Base-by-base conservation (phyloP, 2,797 vertebrate species). In the Anguilla anguilla region DNA sequence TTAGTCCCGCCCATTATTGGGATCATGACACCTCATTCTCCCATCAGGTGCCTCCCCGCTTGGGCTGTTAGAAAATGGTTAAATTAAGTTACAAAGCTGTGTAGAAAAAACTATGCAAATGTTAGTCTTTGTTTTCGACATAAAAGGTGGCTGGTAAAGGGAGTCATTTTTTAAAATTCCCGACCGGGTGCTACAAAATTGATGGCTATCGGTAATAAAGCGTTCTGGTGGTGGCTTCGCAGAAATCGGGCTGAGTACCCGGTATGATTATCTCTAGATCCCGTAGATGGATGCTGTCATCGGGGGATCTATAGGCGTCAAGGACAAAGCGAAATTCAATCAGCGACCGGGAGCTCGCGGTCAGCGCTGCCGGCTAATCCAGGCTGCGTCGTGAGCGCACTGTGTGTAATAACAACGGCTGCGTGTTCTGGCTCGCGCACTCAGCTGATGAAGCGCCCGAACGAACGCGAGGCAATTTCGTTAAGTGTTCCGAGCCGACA, bases 301-400 rank as follows among this genome's bases (percentile, higher is more conserved):
- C 79, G 17, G 39, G 39, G 39, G 59, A 74, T 85, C 86, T 87
- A 88, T 88, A 92, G 31, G 87, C 84, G 74, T 92, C 90, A 92
- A 92, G 92, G 92, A 90, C 89, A 72, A 90, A 87, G 49, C 59
- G 67, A 89, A 88, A 90, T 90, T 89, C 53, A 91, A 86, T 93
- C 91, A 89, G 22, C 0, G 46, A 72, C 67, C 4, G 49, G 35
- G 35, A 87, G 81, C 85, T 88, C 53, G 35, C 87, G 86, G 72
- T 86, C 19, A 49, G 85, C 81, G 7, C 46, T 69, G 46, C 86
- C 53, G 11, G 86, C 90, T 91, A 88, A 87, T 91, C 90, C 86
- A 89, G 59, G 74, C 85, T 77, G 90, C 85, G 89, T 90, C 90
- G 88, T 87, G 88, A 46, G 61, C 19, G 85, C 86, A 87, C 84